phyloP scores from a whole-genome alignment of 2,888 invertebrate species.

The Sinotaia quadrata region DNA sequence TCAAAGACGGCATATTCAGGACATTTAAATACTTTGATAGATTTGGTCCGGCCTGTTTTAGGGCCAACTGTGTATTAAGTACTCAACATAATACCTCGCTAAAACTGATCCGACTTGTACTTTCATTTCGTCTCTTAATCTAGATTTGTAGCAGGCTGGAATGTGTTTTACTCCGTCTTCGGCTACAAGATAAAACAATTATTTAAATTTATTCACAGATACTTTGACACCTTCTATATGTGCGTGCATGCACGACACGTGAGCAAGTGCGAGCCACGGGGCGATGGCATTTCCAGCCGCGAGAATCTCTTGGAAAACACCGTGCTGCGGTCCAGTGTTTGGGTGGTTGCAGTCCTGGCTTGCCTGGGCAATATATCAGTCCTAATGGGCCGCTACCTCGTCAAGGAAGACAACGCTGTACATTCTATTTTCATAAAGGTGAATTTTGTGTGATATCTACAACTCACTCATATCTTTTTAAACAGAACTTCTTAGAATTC shows the following conservation, averaged over 20 bases:
- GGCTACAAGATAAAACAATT: no score
- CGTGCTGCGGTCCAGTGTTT: constrained; percentile 73
- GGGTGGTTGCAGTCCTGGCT: constrained; percentile 77
- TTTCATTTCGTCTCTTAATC: no score
- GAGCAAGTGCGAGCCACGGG: constrained; percentile 34
- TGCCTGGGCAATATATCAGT: constrained; percentile 77
- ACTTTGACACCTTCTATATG: constrained; percentile 38
- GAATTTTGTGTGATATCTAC: background rate
- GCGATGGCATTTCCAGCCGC: constrained; percentile 40
- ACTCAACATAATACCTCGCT: no score
- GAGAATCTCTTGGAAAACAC: constrained; percentile 40
- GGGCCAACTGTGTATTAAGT: no score
- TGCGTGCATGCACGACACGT: constrained; percentile 38
- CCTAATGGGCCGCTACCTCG: constrained; percentile 74
- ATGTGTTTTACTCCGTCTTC: no score
- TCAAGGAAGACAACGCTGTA: constrained; percentile 37
- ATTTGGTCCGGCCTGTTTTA: no score
- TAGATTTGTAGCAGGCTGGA: no score
- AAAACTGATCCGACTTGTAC: no score
- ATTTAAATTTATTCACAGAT: constrained; percentile 30
- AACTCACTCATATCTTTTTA: no score
- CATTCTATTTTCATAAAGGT: constrained; percentile 75
- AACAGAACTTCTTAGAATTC: no score
- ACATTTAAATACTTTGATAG: no score
- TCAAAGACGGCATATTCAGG: no score